These are phyloP conservation scores for Augochlorella aurata DNA, from an alignment of 2,888 invertebrate species.

Conservation along the genomic window DNA sequence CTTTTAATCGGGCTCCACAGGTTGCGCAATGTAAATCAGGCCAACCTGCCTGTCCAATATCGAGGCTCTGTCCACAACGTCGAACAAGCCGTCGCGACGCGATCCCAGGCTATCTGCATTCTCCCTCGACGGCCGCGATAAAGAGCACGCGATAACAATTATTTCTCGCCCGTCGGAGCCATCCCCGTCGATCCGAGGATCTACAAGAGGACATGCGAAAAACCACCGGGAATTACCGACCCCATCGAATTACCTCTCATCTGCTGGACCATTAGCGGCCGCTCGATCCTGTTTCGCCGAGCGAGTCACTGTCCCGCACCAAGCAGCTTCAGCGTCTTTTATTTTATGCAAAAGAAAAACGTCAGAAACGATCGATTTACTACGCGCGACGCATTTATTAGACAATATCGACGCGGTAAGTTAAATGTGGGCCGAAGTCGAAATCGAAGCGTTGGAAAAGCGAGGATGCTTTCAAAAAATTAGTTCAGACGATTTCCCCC, in stretches of 20 bases:
- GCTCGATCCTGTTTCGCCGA: background rate
- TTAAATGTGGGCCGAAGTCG: too few relatives aligned
- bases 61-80: slow-evolving; percentile 48
- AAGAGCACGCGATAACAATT: slow-evolving; percentile 8
- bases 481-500: too few relatives aligned
- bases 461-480: too few relatives aligned
- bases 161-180: background rate
- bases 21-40: slow-evolving; percentile 60
- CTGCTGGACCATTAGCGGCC: background rate
- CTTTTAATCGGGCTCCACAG: slow-evolving; percentile 52
- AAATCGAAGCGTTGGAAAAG: too few relatives aligned
- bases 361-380: too few relatives aligned
- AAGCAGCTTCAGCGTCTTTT: background rate
- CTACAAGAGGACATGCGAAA: background rate
- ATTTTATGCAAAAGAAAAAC: too few relatives aligned
- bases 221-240: background rate
- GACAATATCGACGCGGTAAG: too few relatives aligned
- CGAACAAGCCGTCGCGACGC: slow-evolving; percentile 26
- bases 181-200: background rate
- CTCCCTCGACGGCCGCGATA: background rate
- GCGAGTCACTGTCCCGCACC: background rate
- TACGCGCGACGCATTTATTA: too few relatives aligned
- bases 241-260: background rate
- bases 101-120: background rate
- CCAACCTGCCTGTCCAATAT: slow-evolving; percentile 52